phyloP scores from a whole-genome alignment of 2,888 invertebrate genomes.

The Athetis lepigone region DNA sequence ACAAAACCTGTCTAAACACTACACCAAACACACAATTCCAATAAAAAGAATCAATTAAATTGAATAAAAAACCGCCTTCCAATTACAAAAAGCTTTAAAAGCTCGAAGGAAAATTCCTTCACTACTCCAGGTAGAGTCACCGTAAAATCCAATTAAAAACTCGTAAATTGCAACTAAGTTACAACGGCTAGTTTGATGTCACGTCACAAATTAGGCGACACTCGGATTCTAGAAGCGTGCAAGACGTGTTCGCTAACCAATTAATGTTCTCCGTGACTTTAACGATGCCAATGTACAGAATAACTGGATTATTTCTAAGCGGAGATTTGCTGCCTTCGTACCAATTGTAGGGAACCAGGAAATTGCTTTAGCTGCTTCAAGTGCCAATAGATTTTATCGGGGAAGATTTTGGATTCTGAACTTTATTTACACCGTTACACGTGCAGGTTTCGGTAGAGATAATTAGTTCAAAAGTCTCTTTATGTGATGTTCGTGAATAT shows the following conservation, averaged over 20 bases:
- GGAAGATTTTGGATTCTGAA: constrained; percentile 12
- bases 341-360: constrained; percentile 46
- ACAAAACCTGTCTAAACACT: too few species aligned
- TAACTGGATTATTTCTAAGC: constrained; percentile 57
- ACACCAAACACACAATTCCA: too few species aligned
- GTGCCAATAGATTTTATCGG: constrained; percentile 31
- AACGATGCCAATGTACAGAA: constrained; percentile 51
- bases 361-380: constrained; percentile 45
- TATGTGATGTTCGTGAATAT: background rate
- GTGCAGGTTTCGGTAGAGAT: background rate
- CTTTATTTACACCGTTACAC: constrained; percentile 15
- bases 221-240: constrained; percentile 45
- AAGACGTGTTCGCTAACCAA: constrained; percentile 54
- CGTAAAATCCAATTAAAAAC: constrained; percentile 47
- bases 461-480: constrained; percentile 7
- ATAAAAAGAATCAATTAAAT: background rate
- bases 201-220: constrained; percentile 54
- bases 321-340: constrained; percentile 52
- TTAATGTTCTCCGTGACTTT: constrained; percentile 54
- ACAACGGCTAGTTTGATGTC: constrained; percentile 27
- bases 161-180: constrained; percentile 45
- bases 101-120: constrained; percentile 8
- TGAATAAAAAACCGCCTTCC: background rate
- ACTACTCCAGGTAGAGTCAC: constrained; percentile 4
- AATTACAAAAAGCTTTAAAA: constrained; percentile 7